Conservation (phyloP, 2,113 vertebrate species). For the Leucopsar rothschildi region DNA sequence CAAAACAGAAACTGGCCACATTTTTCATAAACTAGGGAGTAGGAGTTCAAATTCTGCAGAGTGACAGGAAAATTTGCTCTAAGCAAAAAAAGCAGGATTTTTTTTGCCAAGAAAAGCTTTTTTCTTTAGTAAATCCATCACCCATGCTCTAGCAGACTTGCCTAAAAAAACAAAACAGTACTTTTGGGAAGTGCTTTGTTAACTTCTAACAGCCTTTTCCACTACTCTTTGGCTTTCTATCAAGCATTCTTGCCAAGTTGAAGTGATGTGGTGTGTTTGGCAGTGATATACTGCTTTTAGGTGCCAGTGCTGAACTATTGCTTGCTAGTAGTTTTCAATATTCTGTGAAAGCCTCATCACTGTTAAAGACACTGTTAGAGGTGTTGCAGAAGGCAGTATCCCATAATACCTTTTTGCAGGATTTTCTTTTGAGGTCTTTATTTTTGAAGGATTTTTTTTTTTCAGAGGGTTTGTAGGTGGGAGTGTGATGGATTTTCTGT, state of each 20-base stretch:
- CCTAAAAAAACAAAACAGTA: constrained; percentile 60
- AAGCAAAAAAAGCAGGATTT: not conserved
- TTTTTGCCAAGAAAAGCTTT: constrained; percentile 57
- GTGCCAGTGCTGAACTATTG: constrained; percentile 52
- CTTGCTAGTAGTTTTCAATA: constrained; percentile 14
- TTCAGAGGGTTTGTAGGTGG: not conserved
- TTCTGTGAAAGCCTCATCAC: not conserved
- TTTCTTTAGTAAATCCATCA: constrained; percentile 56
- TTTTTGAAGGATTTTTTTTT: not conserved
- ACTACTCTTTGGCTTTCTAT: constrained; percentile 57
- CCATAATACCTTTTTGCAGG: not conserved
- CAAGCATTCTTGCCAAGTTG: constrained; percentile 44
- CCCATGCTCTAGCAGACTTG: constrained; percentile 49
- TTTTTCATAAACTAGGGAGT: constrained; percentile 33
- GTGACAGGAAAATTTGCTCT: constrained; percentile 49
- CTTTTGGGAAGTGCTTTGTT: constrained; percentile 69
- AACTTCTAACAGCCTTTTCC: constrained; percentile 65
- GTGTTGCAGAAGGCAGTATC: not conserved
- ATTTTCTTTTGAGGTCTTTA: not conserved
- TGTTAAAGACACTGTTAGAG: not conserved
- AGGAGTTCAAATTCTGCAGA: constrained; percentile 48
- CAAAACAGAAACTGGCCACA: constrained; percentile 13
- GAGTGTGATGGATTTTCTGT: not conserved
- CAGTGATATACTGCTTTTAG: constrained; percentile 44
- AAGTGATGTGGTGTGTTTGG: constrained; percentile 61